phyloP scores from a whole-genome alignment of 2,113 vertebrate genomes.

The Blennius ocellaris region DNA sequence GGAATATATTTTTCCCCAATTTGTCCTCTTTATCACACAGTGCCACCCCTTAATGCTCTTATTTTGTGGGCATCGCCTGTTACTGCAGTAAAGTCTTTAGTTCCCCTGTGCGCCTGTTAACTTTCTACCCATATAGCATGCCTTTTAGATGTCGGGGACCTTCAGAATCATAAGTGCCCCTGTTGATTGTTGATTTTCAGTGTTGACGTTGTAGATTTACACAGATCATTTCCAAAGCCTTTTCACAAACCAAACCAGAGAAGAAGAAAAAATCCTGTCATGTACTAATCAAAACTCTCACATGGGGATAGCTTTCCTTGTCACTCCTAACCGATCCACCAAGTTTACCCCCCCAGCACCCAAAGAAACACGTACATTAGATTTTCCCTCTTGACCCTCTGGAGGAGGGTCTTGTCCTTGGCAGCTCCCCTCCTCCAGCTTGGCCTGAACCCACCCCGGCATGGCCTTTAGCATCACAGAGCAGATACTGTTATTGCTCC shows the following conservation, averaged over 20 bases:
- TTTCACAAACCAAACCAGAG: constrained; percentile 54
- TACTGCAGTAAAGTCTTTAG: constrained; percentile 47
- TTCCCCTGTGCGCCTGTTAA: constrained; percentile 52
- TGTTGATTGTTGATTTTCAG: constrained; percentile 61
- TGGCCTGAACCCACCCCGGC: constrained; percentile 55
- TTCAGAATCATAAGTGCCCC: constrained; percentile 64
- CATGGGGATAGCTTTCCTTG: constrained; percentile 6
- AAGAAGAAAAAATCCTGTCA: background rate
- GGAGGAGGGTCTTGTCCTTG: constrained; percentile 71
- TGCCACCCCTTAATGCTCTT: constrained; percentile 46
- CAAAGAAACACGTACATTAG: constrained; percentile 34
- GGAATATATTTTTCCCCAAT: constrained; percentile 34
- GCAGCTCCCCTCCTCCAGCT: constrained; percentile 74
- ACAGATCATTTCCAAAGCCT: constrained; percentile 48
- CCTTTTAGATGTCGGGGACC: constrained; percentile 73
- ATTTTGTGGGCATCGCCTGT: constrained; percentile 42
- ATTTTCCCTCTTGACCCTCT: constrained; percentile 1
- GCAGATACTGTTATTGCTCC: constrained; percentile 53
- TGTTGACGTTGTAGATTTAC: constrained; percentile 65
- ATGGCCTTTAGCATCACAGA: constrained; percentile 73
- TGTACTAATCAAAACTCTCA: constrained; percentile 41
- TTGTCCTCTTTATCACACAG: constrained; percentile 55
- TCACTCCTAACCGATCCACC: constrained; percentile 40
- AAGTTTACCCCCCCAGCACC: constrained; percentile 28
- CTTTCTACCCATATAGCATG: constrained; percentile 75